phyloP scores from a whole-genome alignment of 2,888 invertebrate species.

The Lochmaea capreae region DNA sequence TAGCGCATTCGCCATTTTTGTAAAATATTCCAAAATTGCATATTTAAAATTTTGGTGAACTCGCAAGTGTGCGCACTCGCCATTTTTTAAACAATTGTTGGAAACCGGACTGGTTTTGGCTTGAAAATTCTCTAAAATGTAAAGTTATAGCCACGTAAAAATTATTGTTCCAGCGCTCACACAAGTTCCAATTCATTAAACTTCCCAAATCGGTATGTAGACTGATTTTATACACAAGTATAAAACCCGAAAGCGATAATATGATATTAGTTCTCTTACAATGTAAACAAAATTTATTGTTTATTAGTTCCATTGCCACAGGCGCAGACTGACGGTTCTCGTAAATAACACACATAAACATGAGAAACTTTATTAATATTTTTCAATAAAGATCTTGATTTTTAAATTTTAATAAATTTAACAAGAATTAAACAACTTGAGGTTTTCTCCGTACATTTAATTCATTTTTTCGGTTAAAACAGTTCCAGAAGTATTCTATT shows the following conservation, averaged over 20 bases:
- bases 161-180: constrained; percentile 7
- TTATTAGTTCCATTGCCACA: constrained; percentile 38
- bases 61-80: not conserved
- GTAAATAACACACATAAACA: constrained; percentile 38
- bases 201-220: constrained; percentile 4
- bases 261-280: constrained; percentile 44
- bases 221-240: constrained; percentile 20
- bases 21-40: too few relatives aligned
- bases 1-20: too few relatives aligned
- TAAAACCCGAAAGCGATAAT: constrained; percentile 33
- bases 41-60: not conserved
- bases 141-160: constrained; percentile 5
- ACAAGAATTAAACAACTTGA: too few relatives aligned
- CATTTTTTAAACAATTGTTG: not conserved
- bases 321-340: constrained; percentile 30
- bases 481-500: too few relatives aligned
- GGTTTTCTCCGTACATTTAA: too few relatives aligned
- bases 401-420: not conserved
- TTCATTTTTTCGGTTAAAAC: too few relatives aligned
- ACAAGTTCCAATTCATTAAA: constrained; percentile 17
- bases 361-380: not conserved
- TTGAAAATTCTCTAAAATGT: not conserved
- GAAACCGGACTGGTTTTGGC: not conserved
- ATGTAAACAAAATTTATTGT: constrained; percentile 52
- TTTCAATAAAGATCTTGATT: not conserved